These are phyloP conservation scores for Lordiphosa fenestrarum DNA, from an alignment of 2,888 invertebrate species.

Conservation along the genomic window DNA sequence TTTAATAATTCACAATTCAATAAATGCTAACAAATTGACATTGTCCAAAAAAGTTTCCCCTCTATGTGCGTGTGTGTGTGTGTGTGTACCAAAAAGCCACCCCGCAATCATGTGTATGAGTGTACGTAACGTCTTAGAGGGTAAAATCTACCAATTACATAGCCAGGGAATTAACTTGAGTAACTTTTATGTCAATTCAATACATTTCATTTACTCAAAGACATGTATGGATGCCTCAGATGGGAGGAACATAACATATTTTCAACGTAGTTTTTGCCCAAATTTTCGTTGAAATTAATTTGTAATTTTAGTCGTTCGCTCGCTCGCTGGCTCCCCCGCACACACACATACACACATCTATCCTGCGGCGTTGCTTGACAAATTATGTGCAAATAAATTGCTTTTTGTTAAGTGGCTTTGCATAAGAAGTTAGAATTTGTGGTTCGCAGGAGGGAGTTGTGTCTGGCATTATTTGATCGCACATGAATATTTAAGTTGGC, in stretches of 20 bases:
- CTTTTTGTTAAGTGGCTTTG: constrained; percentile 74
- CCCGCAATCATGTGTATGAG: constrained; percentile 7
- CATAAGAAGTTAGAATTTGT: constrained; percentile 64
- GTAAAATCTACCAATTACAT: constrained; percentile 64
- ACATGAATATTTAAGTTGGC: constrained; percentile 66
- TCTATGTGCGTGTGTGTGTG: constrained; percentile 9
- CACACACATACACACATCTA: constrained; percentile 27
- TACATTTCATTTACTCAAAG: constrained; percentile 68
- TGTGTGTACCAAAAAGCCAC: constrained; percentile 18
- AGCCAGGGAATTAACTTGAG: constrained; percentile 70
- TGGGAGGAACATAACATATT: constrained; percentile 30
- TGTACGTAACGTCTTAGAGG: constrained; percentile 29
- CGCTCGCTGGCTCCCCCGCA: neutral
- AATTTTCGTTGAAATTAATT: constrained; percentile 72
- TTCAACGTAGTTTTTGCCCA: constrained; percentile 63
- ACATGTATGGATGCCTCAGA: neutral
- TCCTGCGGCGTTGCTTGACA: constrained; percentile 63
- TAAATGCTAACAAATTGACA: constrained; percentile 68
- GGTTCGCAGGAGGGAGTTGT: constrained; percentile 23
- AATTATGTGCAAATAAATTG: constrained; percentile 75
- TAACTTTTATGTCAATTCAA: constrained; percentile 76
- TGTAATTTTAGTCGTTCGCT: constrained; percentile 63
- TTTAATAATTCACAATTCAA: constrained; percentile 77
- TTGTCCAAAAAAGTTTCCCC: constrained; percentile 58
- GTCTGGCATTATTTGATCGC: constrained; percentile 55